These are phyloP conservation scores for Agrotis clavis DNA, from an alignment of 2,888 invertebrate genomes.

Conservation along the genomic window DNA sequence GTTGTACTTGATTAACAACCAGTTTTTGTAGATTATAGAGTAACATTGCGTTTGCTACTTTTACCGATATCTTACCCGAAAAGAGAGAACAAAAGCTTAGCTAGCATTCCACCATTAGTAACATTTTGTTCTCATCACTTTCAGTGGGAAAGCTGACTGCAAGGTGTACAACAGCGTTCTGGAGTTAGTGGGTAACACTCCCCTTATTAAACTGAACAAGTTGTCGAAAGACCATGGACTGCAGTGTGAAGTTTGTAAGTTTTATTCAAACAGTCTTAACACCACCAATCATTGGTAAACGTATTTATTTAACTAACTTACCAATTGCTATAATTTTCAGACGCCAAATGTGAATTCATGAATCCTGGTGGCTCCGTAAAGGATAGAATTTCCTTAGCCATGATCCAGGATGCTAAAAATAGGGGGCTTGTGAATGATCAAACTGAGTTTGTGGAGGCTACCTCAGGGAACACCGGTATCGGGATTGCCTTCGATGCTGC, in stretches of 20 bases:
- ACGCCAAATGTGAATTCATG: constrained; percentile 98
- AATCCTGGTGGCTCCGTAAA: constrained; percentile 99
- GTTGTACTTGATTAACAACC: no score
- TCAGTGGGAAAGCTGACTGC: constrained; percentile 38
- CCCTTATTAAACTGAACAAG: constrained; percentile 94
- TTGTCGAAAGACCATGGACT: constrained; percentile 94
- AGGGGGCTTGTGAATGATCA: constrained; percentile 95
- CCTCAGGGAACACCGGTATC: constrained; percentile 96
- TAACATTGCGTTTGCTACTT: background rate
- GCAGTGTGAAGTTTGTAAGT: constrained; percentile 95
- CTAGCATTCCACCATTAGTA: no score
- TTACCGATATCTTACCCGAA: background rate
- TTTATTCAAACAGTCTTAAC: background rate
- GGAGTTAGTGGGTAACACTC: constrained; percentile 95
- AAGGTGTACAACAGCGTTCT: constrained; percentile 75
- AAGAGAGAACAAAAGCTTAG: no score
- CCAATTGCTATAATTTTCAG: constrained; percentile 83
- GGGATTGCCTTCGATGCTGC: constrained; percentile 97
- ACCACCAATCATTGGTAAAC: background rate
- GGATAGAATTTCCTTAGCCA: constrained; percentile 96
- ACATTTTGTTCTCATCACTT: constrained; percentile 14
- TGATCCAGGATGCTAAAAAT: constrained; percentile 97
- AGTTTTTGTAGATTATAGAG: background rate
- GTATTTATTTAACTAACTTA: background rate
- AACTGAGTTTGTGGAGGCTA: constrained; percentile 96